Percentiles rank a stretch among this genome's conserved stretches.
Conservation (phyloP, 2,113 vertebrate species). For the Proteles cristata region DNA sequence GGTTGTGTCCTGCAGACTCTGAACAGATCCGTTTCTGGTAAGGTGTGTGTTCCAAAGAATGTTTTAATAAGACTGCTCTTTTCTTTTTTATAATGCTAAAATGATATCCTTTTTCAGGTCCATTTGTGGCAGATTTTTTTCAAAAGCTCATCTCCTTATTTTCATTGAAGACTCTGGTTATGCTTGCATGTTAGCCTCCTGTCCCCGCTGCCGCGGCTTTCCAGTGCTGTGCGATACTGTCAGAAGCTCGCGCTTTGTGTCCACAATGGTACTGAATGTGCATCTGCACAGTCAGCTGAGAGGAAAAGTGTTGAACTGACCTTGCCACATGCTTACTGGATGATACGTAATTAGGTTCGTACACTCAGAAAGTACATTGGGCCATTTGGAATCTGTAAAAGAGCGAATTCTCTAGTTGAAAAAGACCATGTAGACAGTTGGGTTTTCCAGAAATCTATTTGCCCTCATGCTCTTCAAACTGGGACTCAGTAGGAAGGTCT, state of each 20-base stretch:
- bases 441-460: neutral
- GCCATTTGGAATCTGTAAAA: slow-evolving; percentile 20
- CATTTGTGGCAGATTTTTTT: slow-evolving; percentile 36
- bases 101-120: slow-evolving; percentile 4
- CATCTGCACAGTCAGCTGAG: slow-evolving; percentile 66
- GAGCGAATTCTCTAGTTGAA: neutral
- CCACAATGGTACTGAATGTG: slow-evolving; percentile 72
- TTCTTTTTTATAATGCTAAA: neutral
- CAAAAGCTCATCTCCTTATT: slow-evolving; percentile 20
- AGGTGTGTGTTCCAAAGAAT: slow-evolving; percentile 51
- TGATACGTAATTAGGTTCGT: slow-evolving; percentile 32
- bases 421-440: neutral
- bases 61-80: neutral
- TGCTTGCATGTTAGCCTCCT: slow-evolving; percentile 34
- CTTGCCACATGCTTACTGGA: slow-evolving; percentile 52
- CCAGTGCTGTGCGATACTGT: slow-evolving; percentile 13
- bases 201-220: slow-evolving; percentile 38
- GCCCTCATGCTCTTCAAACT: neutral
- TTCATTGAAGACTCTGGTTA: slow-evolving; percentile 11
- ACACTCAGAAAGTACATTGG: slow-evolving; percentile 29
- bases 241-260: slow-evolving; percentile 56
- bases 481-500: neutral
- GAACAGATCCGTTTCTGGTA: slow-evolving; percentile 33
- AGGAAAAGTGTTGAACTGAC: slow-evolving; percentile 60
- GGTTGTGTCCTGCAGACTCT: neutral